phyloP scores from a whole-genome alignment of 2,797 vertebrate genomes.

The Channallabes apus region DNA sequence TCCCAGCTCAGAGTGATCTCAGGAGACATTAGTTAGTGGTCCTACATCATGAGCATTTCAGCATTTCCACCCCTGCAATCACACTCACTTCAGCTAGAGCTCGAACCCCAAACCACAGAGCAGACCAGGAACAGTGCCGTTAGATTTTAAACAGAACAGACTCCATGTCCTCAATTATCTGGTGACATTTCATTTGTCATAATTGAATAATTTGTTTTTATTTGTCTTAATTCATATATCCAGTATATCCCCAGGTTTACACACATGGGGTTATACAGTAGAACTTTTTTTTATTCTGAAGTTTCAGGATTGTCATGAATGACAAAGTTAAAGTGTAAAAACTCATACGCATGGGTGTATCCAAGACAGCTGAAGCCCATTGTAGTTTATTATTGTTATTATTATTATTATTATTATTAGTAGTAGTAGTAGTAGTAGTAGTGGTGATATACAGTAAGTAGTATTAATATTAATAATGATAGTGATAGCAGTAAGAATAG shows the following conservation, averaged over 20 bases:
- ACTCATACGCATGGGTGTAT: neutral
- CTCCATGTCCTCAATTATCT: neutral
- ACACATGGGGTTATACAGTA: neutral
- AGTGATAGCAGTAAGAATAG: neutral
- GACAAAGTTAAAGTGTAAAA: neutral
- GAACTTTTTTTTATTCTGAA: too few species aligned
- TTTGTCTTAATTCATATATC: neutral
- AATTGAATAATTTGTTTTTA: neutral
- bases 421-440: neutral
- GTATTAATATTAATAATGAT: neutral
- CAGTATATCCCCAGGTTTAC: too few species aligned
- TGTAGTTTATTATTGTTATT: neutral
- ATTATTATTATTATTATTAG: neutral
- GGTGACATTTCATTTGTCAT: neutral
- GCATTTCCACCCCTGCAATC: neutral
- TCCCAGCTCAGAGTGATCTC: slow-evolving; percentile 3
- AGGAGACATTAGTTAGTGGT: slow-evolving; percentile 11
- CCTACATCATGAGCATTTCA: slow-evolving; percentile 3
- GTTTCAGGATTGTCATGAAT: neutral
- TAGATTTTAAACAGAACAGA: neutral
- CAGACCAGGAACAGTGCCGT: neutral
- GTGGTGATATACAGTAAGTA: neutral
- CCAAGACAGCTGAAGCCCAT: neutral
- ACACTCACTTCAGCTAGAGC: slow-evolving; percentile 3
- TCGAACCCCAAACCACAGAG: neutral